These are phyloP conservation scores for Columbina picui DNA, from an alignment of 2,113 vertebrate species.

Conservation along the genomic window DNA sequence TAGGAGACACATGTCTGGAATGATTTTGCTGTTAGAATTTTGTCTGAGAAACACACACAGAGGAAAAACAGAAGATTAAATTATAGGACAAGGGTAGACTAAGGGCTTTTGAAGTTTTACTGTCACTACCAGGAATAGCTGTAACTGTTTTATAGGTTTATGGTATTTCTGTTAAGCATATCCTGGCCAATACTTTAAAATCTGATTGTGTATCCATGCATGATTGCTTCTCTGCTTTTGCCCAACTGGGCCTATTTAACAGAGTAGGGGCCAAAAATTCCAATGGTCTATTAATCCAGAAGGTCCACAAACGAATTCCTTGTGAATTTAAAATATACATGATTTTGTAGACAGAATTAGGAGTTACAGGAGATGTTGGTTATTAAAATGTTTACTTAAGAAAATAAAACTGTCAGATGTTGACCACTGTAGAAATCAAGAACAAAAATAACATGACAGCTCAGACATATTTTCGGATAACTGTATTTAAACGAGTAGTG, in stretches of 20 bases:
- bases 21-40: slow-evolving; percentile 17
- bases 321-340: neutral
- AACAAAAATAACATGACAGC: neutral
- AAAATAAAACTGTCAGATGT: neutral
- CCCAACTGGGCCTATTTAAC: neutral
- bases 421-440: neutral
- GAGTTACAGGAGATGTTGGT: neutral
- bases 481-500: neutral
- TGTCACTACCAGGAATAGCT: slow-evolving; percentile 47
- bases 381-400: neutral
- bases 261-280: neutral
- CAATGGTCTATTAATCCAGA: neutral
- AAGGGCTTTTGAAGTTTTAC: slow-evolving; percentile 28
- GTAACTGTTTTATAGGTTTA: slow-evolving; percentile 43
- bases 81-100: neutral
- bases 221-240: neutral
- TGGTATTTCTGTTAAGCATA: slow-evolving; percentile 33
- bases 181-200: neutral
- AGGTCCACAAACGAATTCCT: neutral
- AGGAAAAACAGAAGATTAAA: slow-evolving; percentile 53
- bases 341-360: neutral
- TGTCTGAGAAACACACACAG: slow-evolving; percentile 26
- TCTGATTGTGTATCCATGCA: slow-evolving; percentile 3
- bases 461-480: neutral
- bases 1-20: slow-evolving; percentile 29